phyloP scores from a whole-genome alignment of 1,140 invertebrate species.

The Zaprionus lachaisei region DNA sequence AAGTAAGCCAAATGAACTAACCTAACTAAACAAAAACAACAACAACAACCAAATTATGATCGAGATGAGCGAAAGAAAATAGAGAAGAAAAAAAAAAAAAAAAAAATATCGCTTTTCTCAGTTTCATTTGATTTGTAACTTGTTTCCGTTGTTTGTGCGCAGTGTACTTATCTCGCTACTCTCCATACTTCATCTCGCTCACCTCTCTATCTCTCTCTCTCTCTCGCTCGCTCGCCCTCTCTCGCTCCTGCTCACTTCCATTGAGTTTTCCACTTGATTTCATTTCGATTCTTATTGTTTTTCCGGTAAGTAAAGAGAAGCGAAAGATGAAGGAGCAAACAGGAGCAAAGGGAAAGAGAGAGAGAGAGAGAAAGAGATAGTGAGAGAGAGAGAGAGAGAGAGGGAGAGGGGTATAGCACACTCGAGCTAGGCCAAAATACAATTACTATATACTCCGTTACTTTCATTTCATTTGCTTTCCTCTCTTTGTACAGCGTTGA shows the following conservation, averaged over 20 bases:
- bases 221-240: not conserved
- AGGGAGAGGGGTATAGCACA: constrained; percentile 8
- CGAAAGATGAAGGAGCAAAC: constrained; percentile 2
- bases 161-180: constrained; percentile 16
- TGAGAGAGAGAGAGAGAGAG: not conserved
- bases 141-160: constrained; percentile 7
- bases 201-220: not conserved
- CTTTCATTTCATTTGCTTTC: constrained; percentile 46
- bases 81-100: not conserved
- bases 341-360: not conserved
- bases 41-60: not conserved
- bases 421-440: constrained; percentile 34
- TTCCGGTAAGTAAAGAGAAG: constrained; percentile 69
- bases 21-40: constrained; percentile 16
- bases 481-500: constrained; percentile 62
- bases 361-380: constrained; percentile 17
- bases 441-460: constrained; percentile 11
- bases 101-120: constrained; percentile 6
- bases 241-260: not conserved
- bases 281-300: constrained; percentile 19
- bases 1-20: constrained; percentile 44
- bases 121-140: constrained; percentile 23
- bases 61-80: not conserved
- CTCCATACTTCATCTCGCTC: constrained; percentile 1
- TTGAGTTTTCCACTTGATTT: constrained; percentile 5